A percentile compares a stretch with the other conserved stretches of the same genome.
These are phyloP conservation scores for Cerceris ruficornis DNA, from an alignment of 2,888 invertebrate species.

Conservation along the genomic window DNA sequence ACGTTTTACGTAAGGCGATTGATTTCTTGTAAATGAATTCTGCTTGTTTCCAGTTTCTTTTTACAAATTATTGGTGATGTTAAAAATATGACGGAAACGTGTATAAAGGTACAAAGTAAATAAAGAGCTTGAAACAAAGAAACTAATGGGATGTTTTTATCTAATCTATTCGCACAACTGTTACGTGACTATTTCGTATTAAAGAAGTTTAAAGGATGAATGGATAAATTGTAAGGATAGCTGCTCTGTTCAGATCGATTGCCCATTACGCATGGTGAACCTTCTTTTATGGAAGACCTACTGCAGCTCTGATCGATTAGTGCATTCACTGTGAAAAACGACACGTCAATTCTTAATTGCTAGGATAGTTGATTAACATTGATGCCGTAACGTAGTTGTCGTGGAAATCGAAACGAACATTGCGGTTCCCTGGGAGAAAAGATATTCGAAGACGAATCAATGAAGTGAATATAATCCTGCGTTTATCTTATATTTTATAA, in stretches of 20 bases:
- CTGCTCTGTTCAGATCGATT: conserved; percentile 5
- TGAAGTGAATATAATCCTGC: conserved; percentile 41
- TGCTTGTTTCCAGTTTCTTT: no score
- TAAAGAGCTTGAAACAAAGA: no score
- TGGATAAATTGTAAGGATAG: conserved; percentile 25
- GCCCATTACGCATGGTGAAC: conserved; percentile 10
- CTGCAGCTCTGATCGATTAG: conserved; percentile 30
- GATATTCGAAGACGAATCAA: conserved; percentile 8
- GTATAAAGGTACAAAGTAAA: no score
- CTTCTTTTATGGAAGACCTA: neutral
- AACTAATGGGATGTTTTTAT: no score
- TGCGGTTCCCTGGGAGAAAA: conserved; percentile 42
- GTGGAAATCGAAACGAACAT: conserved; percentile 17
- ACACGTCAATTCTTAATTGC: conserved; percentile 53
- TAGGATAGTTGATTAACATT: conserved; percentile 45
- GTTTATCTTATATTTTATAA: conserved; percentile 21
- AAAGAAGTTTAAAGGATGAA: conserved; percentile 1
- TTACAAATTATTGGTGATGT: no score
- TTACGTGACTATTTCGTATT: conserved; percentile 2
- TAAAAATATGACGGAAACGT: no score
- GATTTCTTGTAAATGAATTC: no score
- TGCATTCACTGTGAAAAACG: conserved; percentile 24
- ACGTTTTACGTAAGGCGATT: no score
- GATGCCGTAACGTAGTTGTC: conserved; percentile 7
- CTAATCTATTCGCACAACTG: neutral